These are phyloP conservation scores for Alviniconcha strummeri DNA, from an alignment of 2,888 invertebrate genomes.

Conservation along the genomic window DNA sequence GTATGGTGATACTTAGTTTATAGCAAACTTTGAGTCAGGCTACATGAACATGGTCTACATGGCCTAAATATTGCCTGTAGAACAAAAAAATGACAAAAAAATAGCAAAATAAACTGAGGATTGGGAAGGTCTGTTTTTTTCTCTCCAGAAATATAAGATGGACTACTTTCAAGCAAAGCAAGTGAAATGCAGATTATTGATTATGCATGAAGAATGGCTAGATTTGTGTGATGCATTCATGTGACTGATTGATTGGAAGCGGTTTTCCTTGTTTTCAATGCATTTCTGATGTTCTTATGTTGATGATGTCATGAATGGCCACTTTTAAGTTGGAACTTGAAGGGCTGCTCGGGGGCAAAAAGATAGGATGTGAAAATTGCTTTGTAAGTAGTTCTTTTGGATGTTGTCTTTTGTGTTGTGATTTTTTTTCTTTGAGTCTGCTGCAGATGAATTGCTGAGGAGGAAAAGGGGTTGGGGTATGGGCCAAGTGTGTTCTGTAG, in stretches of 20 bases:
- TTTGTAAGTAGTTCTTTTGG: slow-evolving; percentile 36
- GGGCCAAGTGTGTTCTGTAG: slow-evolving; percentile 13
- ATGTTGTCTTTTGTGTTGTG: slow-evolving; percentile 36
- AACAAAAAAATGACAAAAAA: too few species aligned
- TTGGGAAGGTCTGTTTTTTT: too few species aligned
- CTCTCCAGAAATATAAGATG: too few species aligned
- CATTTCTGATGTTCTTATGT: slow-evolving; percentile 28
- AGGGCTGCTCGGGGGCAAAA: slow-evolving; percentile 30
- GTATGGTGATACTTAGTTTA: too few species aligned
- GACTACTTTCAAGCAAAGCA: neutral
- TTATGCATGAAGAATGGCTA: too few species aligned
- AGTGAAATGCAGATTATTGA: neutral
- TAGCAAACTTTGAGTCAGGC: too few species aligned
- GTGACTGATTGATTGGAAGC: slow-evolving; percentile 11
- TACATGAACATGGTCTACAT: too few species aligned
- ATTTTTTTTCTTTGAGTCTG: slow-evolving; percentile 26
- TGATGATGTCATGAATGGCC: slow-evolving; percentile 23
- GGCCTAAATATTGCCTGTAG: too few species aligned
- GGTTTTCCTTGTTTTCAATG: slow-evolving; percentile 21
- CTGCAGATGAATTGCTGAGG: slow-evolving; percentile 12
- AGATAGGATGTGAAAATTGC: slow-evolving; percentile 35
- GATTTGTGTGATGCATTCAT: slow-evolving; percentile 30
- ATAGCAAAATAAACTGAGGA: too few species aligned
- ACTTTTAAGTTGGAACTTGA: slow-evolving; percentile 32
- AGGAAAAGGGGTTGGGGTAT: slow-evolving; percentile 22